phyloP scores from a whole-genome alignment of 2,113 vertebrate species.

The Sceloporus tristichus region DNA sequence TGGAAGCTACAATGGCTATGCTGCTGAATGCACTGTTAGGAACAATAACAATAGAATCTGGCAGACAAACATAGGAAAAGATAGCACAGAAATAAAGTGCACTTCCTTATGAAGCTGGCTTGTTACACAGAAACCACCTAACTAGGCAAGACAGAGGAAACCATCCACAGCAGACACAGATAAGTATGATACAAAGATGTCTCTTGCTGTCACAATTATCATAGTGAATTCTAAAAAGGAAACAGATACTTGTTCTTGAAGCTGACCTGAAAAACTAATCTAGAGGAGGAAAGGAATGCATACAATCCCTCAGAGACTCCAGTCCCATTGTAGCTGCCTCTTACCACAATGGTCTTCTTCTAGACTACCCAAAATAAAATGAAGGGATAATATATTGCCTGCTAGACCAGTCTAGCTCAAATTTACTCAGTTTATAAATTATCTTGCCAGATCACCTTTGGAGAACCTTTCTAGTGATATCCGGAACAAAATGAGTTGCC shows the following conservation, averaged over 20 bases:
- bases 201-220: slow-evolving; percentile 9
- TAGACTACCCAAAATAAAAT: neutral
- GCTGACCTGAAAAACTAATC: neutral
- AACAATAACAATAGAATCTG: neutral
- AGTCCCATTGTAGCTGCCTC: neutral
- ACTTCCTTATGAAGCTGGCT: neutral
- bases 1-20: neutral
- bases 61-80: neutral
- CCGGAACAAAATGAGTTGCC: neutral
- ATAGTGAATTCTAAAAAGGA: neutral
- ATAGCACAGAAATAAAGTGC: neutral
- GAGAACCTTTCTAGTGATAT: neutral
- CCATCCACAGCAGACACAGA: slow-evolving; percentile 1
- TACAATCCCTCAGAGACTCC: neutral
- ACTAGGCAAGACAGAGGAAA: slow-evolving; percentile 17
- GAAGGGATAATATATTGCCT: neutral
- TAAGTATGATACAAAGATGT: slow-evolving; percentile 7
- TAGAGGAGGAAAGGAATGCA: neutral
- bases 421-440: neutral
- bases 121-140: slow-evolving; percentile 3
- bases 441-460: neutral
- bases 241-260: neutral
- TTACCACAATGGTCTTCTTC: neutral
- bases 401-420: neutral
- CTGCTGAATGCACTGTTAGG: neutral